These are phyloP conservation scores for Corythornis madagascariensis DNA, from an alignment of 2,113 vertebrate species.

Conservation along the genomic window DNA sequence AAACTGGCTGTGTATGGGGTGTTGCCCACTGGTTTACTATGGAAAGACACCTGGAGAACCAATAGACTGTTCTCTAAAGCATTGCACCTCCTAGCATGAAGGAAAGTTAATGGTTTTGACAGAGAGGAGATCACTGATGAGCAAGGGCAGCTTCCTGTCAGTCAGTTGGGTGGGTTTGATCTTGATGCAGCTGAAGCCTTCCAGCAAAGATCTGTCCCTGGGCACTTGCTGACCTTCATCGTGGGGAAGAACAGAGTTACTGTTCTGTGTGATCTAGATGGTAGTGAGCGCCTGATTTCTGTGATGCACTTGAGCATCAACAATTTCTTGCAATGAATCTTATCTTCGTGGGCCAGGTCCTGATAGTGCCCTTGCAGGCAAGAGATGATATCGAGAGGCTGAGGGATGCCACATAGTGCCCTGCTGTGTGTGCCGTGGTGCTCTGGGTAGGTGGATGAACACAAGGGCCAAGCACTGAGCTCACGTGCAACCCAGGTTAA, in stretches of 20 bases:
- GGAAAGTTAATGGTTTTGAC: not conserved
- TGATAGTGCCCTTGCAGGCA: not conserved
- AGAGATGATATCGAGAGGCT: rapidly evolving
- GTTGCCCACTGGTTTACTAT: not conserved
- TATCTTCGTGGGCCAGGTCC: conserved; percentile 8
- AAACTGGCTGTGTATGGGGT: rapidly evolving
- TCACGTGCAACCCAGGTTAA: not conserved
- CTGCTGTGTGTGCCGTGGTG: rapidly evolving
- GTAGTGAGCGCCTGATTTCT: not conserved
- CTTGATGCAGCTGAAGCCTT: not conserved
- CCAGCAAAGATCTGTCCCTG: not conserved
- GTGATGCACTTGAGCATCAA: rapidly evolving
- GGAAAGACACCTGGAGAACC: not conserved
- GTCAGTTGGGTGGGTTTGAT: rapidly evolving
- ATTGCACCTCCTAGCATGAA: not conserved
- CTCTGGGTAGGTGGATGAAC: not conserved
- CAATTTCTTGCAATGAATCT: not conserved
- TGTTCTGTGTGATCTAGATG: not conserved
- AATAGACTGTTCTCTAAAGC: not conserved
- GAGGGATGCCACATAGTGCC: not conserved
- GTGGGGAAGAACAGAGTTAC: not conserved
- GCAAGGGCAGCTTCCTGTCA: not conserved
- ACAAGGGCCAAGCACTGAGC: not conserved
- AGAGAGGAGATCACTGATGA: not conserved
- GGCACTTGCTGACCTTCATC: not conserved